Evolutionary conservation across 2,113 vertebrate genomes (phyloP).

Genomic region (Lophotis ruficrista): DNA sequence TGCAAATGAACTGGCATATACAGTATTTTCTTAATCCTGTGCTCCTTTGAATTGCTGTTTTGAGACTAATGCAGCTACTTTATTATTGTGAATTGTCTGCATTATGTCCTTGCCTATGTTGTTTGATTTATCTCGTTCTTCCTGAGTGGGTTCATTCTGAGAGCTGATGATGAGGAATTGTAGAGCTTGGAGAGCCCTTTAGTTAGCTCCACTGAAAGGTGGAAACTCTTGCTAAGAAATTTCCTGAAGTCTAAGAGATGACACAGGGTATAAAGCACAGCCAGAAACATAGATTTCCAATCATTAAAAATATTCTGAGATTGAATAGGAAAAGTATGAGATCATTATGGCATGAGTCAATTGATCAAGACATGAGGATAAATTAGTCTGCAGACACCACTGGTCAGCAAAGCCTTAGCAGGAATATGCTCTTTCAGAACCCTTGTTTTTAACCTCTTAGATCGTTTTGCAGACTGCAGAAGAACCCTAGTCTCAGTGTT

Average conservation of each 20-base stretch:
- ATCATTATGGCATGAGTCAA: not conserved
- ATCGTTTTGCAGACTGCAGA: not conserved
- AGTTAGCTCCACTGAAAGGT: not conserved
- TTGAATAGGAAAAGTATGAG: not conserved
- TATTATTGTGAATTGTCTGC: slow-evolving; percentile 31
- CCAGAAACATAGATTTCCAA: not conserved
- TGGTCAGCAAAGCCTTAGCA: not conserved
- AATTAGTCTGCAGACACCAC: not conserved
- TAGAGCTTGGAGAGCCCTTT: not conserved
- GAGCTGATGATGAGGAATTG: not conserved
- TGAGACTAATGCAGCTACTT: slow-evolving; percentile 45
- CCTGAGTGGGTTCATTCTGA: not conserved
- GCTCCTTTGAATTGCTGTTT: slow-evolving; percentile 25
- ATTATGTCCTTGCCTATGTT: not conserved
- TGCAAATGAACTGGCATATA: slow-evolving; percentile 27
- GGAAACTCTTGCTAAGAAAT: not conserved
- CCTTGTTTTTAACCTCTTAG: not conserved
- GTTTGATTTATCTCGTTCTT: slow-evolving; percentile 28
- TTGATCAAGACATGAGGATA: not conserved
- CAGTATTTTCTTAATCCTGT: slow-evolving; percentile 48
- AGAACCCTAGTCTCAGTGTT: not conserved
- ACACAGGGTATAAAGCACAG: not conserved
- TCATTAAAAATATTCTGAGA: not conserved
- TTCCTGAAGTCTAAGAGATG: not conserved
- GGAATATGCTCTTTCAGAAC: not conserved